These are phyloP conservation scores for Gastrophryne carolinensis DNA, from an alignment of 2,797 vertebrate genomes.

Conservation along the genomic window DNA sequence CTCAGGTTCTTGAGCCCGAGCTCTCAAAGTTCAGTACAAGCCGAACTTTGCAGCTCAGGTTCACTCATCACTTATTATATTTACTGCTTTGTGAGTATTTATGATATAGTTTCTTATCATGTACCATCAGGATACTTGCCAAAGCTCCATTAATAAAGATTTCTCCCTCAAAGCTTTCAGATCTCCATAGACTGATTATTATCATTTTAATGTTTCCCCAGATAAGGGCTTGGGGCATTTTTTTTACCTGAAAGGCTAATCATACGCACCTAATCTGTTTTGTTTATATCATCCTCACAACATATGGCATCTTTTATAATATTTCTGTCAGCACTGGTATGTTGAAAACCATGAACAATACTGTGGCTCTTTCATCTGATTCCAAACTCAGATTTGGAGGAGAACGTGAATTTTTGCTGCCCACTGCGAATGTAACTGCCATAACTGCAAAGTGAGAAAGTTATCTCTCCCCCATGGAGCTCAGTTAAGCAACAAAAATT, in stretches of 20 bases:
- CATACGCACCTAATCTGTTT: slow-evolving; percentile 58
- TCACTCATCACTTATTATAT: too few relatives aligned
- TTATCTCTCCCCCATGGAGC: slow-evolving; percentile 53
- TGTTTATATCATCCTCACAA: slow-evolving; percentile 59
- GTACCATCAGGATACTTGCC: slow-evolving; percentile 23
- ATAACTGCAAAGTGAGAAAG: slow-evolving; percentile 45
- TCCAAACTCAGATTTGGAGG: slow-evolving; percentile 59
- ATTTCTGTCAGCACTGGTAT: slow-evolving; percentile 58
- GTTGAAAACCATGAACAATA: slow-evolving; percentile 57
- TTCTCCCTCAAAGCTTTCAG: slow-evolving; percentile 57
- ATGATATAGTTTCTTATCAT: neutral
- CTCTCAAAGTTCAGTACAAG: too few relatives aligned
- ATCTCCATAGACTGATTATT: slow-evolving; percentile 62
- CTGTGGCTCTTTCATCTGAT: slow-evolving; percentile 63
- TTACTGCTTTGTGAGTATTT: too few relatives aligned
- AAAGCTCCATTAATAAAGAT: slow-evolving; percentile 55
- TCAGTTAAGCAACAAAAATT: neutral
- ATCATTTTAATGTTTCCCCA: slow-evolving; percentile 68
- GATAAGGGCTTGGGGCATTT: slow-evolving; percentile 50
- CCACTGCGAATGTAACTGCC: slow-evolving; percentile 26
- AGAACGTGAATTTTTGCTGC: slow-evolving; percentile 50
- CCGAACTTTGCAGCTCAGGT: too few relatives aligned
- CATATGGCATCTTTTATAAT: slow-evolving; percentile 58
- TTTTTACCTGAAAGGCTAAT: slow-evolving; percentile 59
- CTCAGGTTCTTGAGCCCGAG: too few relatives aligned